Evolutionary conservation across 1,140 invertebrate genomes (phyloP).

Genomic region (Drosophila gunungcola): DNA sequence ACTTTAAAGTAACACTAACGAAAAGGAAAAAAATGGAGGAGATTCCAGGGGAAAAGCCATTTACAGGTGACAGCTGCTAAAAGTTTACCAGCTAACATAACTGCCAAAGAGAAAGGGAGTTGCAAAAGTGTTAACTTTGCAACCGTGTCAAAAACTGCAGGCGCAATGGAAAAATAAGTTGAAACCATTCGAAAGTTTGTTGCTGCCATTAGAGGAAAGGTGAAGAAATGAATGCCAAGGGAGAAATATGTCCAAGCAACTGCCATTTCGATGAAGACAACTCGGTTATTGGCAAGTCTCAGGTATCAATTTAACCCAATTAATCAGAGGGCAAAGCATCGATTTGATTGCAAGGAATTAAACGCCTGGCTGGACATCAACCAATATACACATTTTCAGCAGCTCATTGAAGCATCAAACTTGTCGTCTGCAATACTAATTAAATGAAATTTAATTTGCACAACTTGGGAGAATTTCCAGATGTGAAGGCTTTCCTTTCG

Average conservation of each 20-base stretch:
- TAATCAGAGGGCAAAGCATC: conserved; percentile 9
- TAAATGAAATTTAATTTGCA: conserved; percentile 49
- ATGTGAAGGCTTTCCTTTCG: background rate
- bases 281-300: conserved; percentile 10
- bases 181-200: conserved; percentile 37
- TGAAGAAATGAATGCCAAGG: background rate
- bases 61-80: conserved; percentile 35
- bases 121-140: conserved; percentile 30
- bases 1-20: background rate
- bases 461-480: conserved; percentile 14
- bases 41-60: background rate
- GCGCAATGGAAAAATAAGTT: conserved; percentile 23
- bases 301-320: conserved; percentile 23
- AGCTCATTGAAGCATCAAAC: conserved; percentile 28
- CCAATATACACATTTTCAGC: background rate
- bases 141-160: conserved; percentile 53
- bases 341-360: conserved; percentile 2
- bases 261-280: background rate
- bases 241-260: background rate
- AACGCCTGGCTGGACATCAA: conserved; percentile 4
- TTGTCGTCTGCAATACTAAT: conserved; percentile 40
- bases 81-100: conserved; percentile 31
- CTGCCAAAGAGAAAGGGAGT: background rate
- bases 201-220: background rate
- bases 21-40: background rate